These are phyloP conservation scores for Propithecus coquereli DNA, from an alignment of 2,113 vertebrate genomes.

Conservation along the genomic window DNA sequence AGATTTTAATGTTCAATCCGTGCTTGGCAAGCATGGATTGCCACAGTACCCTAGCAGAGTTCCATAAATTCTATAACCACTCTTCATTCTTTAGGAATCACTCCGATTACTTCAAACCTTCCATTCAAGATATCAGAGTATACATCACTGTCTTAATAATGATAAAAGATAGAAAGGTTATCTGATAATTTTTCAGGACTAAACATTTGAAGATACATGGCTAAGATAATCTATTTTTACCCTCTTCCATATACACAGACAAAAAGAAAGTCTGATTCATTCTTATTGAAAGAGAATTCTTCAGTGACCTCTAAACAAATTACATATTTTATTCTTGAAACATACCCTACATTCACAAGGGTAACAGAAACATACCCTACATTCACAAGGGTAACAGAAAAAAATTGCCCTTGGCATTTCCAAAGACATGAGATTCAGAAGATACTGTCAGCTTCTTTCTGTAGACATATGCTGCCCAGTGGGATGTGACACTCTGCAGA, in stretches of 20 bases:
- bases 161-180: neutral
- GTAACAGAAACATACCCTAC: neutral
- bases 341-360: neutral
- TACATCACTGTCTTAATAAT: neutral
- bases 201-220: neutral
- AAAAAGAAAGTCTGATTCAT: neutral
- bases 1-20: neutral
- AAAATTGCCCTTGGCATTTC: neutral
- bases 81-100: neutral
- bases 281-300: neutral
- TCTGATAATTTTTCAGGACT: neutral
- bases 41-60: too few species aligned
- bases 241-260: neutral
- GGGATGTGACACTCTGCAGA: neutral
- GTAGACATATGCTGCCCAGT: neutral
- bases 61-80: neutral
- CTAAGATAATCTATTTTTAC: neutral
- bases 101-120: neutral
- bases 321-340: conserved; percentile 1
- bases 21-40: neutral
- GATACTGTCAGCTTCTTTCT: neutral
- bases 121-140: neutral
- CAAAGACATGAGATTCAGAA: neutral
- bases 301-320: neutral
- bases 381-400: neutral